These are phyloP conservation scores for Sphinx pinastri DNA, from an alignment of 2,888 invertebrate genomes.

Conservation along the genomic window DNA sequence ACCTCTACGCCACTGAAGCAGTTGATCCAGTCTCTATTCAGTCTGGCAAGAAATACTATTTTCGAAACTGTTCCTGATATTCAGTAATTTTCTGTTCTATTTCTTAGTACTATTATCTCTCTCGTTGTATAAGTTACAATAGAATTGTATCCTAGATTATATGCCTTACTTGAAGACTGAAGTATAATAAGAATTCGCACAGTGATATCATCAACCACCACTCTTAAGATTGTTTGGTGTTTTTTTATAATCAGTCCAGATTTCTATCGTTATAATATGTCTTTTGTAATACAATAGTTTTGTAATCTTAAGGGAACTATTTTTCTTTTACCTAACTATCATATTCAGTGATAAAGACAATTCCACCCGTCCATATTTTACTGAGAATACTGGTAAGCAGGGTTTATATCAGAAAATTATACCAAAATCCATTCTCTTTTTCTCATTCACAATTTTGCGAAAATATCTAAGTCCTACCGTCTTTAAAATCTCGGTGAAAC, in stretches of 20 bases:
- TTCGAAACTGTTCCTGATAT: too few species aligned
- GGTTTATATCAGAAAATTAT: too few species aligned
- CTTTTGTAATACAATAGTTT: background rate
- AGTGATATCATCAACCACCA: slow-evolving; percentile 3
- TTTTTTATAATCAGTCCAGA: background rate
- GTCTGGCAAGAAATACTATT: too few species aligned
- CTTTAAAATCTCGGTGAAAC: slow-evolving; percentile 3
- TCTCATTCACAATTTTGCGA: background rate
- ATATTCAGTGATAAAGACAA: background rate
- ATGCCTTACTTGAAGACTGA: background rate
- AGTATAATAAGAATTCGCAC: slow-evolving; percentile 3
- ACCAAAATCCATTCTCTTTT: background rate
- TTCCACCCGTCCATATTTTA: too few species aligned
- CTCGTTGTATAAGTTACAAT: background rate
- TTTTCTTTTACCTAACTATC: background rate
- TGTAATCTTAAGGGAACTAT: background rate
- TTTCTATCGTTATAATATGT: background rate
- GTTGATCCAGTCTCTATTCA: too few species aligned
- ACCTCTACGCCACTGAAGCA: too few species aligned
- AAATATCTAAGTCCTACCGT: background rate
- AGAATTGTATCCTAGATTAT: background rate
- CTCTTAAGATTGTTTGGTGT: background rate
- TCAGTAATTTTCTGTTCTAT: background rate
- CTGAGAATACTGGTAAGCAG: too few species aligned
- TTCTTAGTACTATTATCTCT: background rate